Percentiles rank a stretch among this genome's conserved stretches.
Evolutionary conservation across 1,140 invertebrate genomes (phyloP).

Genomic region (Pseudomyrmex gracilis): DNA sequence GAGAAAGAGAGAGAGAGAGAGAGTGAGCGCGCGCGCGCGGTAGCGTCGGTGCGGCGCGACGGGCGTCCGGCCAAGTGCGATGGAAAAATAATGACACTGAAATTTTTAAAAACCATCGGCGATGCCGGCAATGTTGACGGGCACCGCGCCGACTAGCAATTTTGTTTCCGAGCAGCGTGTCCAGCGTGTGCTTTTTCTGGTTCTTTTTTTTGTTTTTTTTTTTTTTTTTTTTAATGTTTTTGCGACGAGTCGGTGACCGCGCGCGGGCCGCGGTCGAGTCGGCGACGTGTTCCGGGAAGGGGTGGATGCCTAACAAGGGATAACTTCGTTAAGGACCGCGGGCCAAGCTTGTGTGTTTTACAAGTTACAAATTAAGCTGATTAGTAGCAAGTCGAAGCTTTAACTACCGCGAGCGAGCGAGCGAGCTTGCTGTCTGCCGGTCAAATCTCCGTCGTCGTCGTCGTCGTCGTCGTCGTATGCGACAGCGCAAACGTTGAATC

Average conservation of each 20-base stretch:
- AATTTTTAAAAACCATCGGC: constrained; percentile 43
- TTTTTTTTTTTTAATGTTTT: constrained; percentile 34
- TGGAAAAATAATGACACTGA: constrained; percentile 43
- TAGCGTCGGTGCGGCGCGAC: neutral
- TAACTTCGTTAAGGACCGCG: constrained; percentile 83
- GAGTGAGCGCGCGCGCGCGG: neutral
- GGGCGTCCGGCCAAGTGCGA: constrained; percentile 4
- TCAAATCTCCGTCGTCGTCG: constrained; percentile 44
- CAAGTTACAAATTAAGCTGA: constrained; percentile 86
- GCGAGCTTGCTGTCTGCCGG: constrained; percentile 51
- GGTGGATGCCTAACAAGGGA: constrained; percentile 85
- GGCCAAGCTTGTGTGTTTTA: constrained; percentile 85
- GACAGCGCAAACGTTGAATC: constrained; percentile 31
- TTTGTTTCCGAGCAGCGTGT: constrained; percentile 47
- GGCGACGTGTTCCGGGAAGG: constrained; percentile 71
- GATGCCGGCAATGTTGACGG: constrained; percentile 13
- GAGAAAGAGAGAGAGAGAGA: neutral
- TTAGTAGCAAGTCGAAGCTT: constrained; percentile 79
- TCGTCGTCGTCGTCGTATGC: neutral
- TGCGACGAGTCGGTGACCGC: constrained; percentile 18
- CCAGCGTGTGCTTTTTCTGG: neutral
- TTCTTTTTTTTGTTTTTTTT: constrained; percentile 18
- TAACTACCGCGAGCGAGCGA: constrained; percentile 64
- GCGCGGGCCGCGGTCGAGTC: constrained; percentile 10
- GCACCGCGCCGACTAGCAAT: constrained; percentile 6